Conservation (phyloP, 2,888 invertebrate genomes). For the Caenorhabditis sp. region DNA sequence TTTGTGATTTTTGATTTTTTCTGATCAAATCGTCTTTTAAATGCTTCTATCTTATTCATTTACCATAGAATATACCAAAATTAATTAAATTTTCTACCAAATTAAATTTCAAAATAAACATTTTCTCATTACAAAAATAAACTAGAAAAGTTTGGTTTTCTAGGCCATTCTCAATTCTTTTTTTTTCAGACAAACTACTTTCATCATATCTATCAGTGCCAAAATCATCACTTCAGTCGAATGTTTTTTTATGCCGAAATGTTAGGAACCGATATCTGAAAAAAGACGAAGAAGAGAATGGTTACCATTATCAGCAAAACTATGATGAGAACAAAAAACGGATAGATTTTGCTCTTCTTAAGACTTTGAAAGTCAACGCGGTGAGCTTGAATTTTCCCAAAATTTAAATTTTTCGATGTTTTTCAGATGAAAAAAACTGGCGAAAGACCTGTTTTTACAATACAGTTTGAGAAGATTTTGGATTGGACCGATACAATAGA, state of each 20-base stretch:
- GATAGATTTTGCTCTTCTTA: not conserved
- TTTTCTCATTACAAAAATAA: no score
- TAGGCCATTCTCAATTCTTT: not conserved
- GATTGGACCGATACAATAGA: not conserved
- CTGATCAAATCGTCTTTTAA: no score
- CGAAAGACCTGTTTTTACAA: not conserved
- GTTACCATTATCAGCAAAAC: no score
- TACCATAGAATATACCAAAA: no score
- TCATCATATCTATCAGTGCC: not conserved
- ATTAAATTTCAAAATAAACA: not conserved
- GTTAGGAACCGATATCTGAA: not conserved
- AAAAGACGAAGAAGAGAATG: not conserved
- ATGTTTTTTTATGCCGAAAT: conserved; percentile 5
- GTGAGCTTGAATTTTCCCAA: not conserved
- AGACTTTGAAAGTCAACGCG: not conserved
- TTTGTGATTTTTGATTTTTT: no score
- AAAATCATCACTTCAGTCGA: not conserved
- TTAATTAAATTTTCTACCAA: no score
- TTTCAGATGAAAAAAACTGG: not conserved
- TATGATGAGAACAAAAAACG: no score
- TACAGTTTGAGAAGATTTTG: conserved; percentile 4
- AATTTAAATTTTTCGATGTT: not conserved
- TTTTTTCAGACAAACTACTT: conserved; percentile 1
- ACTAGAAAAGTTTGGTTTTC: not conserved
- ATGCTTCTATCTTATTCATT: no score